A percentile compares a stretch with the other conserved stretches of the same genome.
These are phyloP conservation scores for Theocolax elegans DNA, from an alignment of 1,140 invertebrate genomes.

Conservation along the genomic window DNA sequence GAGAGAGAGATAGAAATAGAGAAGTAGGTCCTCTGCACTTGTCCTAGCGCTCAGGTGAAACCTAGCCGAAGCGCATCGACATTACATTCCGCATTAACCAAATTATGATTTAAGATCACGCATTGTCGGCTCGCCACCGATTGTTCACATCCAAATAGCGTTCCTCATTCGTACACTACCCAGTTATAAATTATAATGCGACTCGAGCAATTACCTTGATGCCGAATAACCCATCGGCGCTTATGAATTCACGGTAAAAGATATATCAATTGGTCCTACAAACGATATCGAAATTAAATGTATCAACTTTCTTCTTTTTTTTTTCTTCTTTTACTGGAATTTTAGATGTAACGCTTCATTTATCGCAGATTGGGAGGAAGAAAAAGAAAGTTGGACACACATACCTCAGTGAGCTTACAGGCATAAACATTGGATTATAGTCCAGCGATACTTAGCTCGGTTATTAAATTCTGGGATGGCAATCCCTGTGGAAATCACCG, in stretches of 20 bases:
- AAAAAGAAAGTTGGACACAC: too few species aligned
- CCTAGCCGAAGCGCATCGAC: conserved; percentile 60
- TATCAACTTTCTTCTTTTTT: too few species aligned
- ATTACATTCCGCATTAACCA: conserved; percentile 68
- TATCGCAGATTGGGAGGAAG: too few species aligned
- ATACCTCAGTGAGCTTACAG: too few species aligned
- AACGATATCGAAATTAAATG: too few species aligned
- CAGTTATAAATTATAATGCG: conserved; percentile 63
- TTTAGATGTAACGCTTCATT: too few species aligned
- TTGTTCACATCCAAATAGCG: conserved; percentile 64
- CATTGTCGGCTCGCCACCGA: conserved; percentile 61
- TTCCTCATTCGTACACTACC: conserved; percentile 3
- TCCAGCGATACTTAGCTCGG: not conserved
- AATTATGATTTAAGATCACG: conserved; percentile 67
- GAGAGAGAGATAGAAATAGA: conserved; percentile 45
- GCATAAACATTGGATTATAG: too few species aligned
- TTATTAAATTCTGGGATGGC: conserved; percentile 32
- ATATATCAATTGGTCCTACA: too few species aligned
- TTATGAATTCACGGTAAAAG: too few species aligned
- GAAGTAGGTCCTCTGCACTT: conserved; percentile 36
- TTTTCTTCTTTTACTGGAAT: too few species aligned
- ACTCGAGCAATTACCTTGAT: conserved; percentile 58
- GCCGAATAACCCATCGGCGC: too few species aligned
- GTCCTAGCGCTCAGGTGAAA: conserved; percentile 49
- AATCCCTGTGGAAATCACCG: conserved; percentile 33